These are phyloP conservation scores for Dunckerocampus dactyliophorus DNA, from an alignment of 2,113 vertebrate species.

Conservation along the genomic window DNA sequence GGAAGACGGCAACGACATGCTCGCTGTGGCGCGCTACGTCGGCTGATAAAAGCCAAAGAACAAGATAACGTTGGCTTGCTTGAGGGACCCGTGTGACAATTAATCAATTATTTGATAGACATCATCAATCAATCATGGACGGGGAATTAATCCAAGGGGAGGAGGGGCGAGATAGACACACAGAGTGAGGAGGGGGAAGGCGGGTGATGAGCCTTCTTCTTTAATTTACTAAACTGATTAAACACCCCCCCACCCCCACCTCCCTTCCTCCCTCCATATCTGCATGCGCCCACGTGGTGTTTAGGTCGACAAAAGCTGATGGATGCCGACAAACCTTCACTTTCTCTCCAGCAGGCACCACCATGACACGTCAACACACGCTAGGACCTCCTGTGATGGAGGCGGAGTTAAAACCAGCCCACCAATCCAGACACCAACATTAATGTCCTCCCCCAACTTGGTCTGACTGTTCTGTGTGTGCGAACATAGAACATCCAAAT, in stretches of 20 bases:
- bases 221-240: not conserved
- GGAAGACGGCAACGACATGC: not conserved
- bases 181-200: not conserved
- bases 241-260: not conserved
- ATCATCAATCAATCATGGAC: slow-evolving; percentile 75
- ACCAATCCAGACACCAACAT: no score
- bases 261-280: not conserved
- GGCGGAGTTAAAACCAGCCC: no score
- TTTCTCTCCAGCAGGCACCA: no score
- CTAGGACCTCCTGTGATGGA: no score
- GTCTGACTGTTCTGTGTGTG: no score
- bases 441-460: no score
- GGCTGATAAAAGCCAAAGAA: slow-evolving; percentile 46
- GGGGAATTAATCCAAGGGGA: slow-evolving; percentile 52
- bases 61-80: slow-evolving; percentile 68
- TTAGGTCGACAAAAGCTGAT: not conserved
- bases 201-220: not conserved
- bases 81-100: slow-evolving; percentile 67
- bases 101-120: slow-evolving; percentile 82
- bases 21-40: not conserved
- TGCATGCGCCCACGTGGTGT: not conserved
- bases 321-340: no score
- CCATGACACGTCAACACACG: no score
- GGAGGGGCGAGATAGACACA: not conserved
- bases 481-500: no score